phyloP scores from a whole-genome alignment of 2,113 vertebrate species.

The Triplophysa rosa region DNA sequence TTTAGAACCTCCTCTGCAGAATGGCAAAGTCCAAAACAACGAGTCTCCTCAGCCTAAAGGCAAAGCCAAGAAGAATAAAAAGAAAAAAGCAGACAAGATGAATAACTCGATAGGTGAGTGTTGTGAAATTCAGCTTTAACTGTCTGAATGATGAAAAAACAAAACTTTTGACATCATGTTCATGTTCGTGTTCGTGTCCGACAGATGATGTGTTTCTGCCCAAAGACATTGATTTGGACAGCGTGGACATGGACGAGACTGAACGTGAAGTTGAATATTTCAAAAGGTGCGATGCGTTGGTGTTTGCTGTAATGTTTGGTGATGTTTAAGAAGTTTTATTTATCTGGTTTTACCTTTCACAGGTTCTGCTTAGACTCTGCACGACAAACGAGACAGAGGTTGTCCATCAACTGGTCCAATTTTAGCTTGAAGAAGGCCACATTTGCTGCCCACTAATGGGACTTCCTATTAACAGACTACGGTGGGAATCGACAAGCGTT shows the following conservation, averaged over 20 bases:
- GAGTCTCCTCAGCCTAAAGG: conserved; percentile 80
- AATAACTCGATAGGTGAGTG: conserved; percentile 86
- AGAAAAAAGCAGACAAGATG: conserved; percentile 92
- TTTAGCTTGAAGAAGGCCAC: conserved; percentile 98
- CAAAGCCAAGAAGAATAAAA: conserved; percentile 88
- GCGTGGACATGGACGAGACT: conserved; percentile 96
- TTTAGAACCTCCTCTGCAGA: conserved; percentile 70
- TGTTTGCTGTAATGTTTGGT: too few relatives aligned
- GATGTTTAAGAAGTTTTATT: neutral
- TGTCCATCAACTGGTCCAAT: conserved; percentile 99
- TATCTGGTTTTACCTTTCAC: neutral
- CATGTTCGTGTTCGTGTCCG: neutral
- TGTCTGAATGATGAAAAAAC: neutral
- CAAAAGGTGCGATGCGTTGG: conserved; percentile 81
- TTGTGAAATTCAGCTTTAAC: neutral
- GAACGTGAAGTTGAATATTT: conserved; percentile 98
- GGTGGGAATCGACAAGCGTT: conserved; percentile 73
- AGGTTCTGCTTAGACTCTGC: conserved; percentile 98
- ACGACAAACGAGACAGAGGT: conserved; percentile 92
- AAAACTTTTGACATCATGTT: too few relatives aligned
- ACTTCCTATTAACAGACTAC: conserved; percentile 59
- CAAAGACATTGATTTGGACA: conserved; percentile 98
- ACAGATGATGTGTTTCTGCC: conserved; percentile 97
- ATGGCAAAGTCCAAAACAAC: conserved; percentile 73
- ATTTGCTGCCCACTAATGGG: conserved; percentile 90